Conservation (phyloP, 2,113 vertebrate species). For the Grammomys dolichurus region DNA sequence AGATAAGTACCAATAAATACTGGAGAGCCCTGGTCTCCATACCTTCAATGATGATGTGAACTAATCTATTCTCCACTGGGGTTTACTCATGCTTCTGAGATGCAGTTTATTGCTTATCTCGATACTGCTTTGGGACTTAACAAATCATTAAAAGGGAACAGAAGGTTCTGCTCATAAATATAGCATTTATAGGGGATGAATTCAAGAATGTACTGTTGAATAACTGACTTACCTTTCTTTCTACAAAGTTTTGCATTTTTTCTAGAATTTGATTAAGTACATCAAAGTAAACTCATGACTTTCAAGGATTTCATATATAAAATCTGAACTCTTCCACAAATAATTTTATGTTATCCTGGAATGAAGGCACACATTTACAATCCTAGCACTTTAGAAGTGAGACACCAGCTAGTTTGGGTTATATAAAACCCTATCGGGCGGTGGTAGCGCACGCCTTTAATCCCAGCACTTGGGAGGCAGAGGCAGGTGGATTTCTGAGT, state of each 20-base stretch:
- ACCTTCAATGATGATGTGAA: slow-evolving; percentile 69
- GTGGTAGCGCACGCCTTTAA: too few relatives aligned
- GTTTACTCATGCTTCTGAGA: slow-evolving; percentile 77
- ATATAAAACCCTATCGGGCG: background rate
- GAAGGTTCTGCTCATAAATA: slow-evolving; percentile 47
- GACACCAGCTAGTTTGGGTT: background rate
- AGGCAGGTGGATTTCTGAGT: too few relatives aligned
- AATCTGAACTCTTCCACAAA: slow-evolving; percentile 2
- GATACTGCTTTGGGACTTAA: slow-evolving; percentile 72
- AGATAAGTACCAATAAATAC: slow-evolving; percentile 80
- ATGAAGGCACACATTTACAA: background rate
- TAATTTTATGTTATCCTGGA: slow-evolving; percentile 26
- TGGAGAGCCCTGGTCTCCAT: slow-evolving; percentile 59
- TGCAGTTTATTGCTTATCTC: slow-evolving; percentile 71
- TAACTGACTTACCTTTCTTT: slow-evolving; percentile 3
- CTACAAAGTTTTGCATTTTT: slow-evolving; percentile 29
- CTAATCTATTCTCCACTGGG: slow-evolving; percentile 61
- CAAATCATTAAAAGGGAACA: slow-evolving; percentile 66
- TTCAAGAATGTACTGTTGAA: slow-evolving; percentile 49
- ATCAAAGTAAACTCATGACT: slow-evolving; percentile 4
- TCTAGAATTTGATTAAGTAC: slow-evolving; percentile 44
- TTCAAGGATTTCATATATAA: slow-evolving; percentile 53
- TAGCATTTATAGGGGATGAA: slow-evolving; percentile 18
- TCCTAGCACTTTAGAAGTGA: background rate
- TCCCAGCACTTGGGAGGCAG: too few relatives aligned